Percentiles rank a stretch among this genome's conserved stretches.
phyloP scores from a whole-genome alignment of 2,113 vertebrate genomes.

The Chaetops frenatus region DNA sequence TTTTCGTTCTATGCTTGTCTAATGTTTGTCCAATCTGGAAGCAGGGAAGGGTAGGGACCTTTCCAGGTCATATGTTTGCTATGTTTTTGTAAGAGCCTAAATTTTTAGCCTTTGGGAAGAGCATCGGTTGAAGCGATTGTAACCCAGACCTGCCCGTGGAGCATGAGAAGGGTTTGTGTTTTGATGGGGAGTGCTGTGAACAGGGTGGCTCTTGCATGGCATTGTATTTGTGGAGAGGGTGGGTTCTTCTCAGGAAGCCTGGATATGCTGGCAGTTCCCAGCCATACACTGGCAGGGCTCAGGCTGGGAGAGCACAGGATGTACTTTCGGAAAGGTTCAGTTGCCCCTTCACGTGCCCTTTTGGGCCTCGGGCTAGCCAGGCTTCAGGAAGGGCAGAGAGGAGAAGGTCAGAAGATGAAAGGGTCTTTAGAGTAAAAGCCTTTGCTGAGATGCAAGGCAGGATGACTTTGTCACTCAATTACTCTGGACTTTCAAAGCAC shows the following conservation, averaged over 20 bases:
- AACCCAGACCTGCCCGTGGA: not conserved
- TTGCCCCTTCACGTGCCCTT: not conserved
- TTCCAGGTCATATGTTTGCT: not conserved
- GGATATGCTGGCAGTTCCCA: not conserved
- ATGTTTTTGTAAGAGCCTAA: not conserved
- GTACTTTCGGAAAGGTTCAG: not conserved
- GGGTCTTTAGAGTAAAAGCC: not conserved
- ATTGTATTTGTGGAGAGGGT: not conserved
- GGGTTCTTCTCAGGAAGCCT: not conserved
- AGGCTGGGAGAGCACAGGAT: not conserved
- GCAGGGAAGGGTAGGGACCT: not conserved
- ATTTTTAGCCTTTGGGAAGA: not conserved
- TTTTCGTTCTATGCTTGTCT: not conserved
- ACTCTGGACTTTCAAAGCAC: slow-evolving; percentile 13
- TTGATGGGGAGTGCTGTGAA: not conserved
- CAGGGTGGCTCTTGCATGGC: not conserved
- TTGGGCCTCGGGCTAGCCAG: not conserved
- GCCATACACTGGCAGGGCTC: not conserved
- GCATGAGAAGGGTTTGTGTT: not conserved
- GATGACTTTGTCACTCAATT: slow-evolving; percentile 43
- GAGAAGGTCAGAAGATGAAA: slow-evolving; percentile 46
- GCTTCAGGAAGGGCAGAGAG: slow-evolving; percentile 2
- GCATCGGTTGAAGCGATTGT: not conserved
- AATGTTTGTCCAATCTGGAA: not conserved
- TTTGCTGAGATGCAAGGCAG: not conserved